These are phyloP conservation scores for Fundulus diaphanus DNA, from an alignment of 2,797 vertebrate species.

Conservation along the genomic window DNA sequence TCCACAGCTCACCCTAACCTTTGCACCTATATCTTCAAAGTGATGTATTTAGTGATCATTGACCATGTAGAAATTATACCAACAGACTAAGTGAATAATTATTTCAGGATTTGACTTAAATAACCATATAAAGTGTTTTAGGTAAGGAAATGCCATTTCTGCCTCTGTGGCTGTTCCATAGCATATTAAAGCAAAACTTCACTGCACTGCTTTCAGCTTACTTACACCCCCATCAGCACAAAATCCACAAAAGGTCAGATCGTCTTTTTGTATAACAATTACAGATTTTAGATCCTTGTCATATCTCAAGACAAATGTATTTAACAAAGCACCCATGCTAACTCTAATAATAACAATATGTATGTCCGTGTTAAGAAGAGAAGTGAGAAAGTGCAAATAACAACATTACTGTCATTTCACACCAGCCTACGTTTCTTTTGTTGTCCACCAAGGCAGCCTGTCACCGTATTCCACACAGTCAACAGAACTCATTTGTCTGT, in stretches of 20 bases:
- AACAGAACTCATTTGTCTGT: constrained; percentile 36
- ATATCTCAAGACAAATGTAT: constrained; percentile 30
- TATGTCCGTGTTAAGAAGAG: constrained; percentile 39
- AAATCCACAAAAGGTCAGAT: constrained; percentile 4
- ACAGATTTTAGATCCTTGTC: constrained; percentile 28
- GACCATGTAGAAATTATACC: not conserved
- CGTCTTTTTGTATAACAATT: constrained; percentile 19
- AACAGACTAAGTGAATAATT: not conserved
- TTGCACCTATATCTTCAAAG: not conserved
- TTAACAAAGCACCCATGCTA: constrained; percentile 25
- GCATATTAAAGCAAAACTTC: not conserved
- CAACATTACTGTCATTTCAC: constrained; percentile 63
- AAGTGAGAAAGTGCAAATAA: constrained; percentile 63
- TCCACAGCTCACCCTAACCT: not conserved
- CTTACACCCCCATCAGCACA: not conserved
- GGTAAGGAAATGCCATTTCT: constrained; percentile 2
- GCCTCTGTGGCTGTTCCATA: constrained; percentile 17
- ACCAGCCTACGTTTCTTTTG: constrained; percentile 67
- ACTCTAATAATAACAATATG: constrained; percentile 36
- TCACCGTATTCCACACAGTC: constrained; percentile 45
- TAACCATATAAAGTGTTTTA: not conserved
- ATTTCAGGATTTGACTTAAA: not conserved
- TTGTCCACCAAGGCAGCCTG: constrained; percentile 57
- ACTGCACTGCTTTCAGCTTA: constrained; percentile 11
- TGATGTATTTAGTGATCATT: not conserved